These are phyloP conservation scores for Tetraodon nigroviridis DNA, from an alignment of 2,113 vertebrate genomes.

Conservation along the genomic window DNA sequence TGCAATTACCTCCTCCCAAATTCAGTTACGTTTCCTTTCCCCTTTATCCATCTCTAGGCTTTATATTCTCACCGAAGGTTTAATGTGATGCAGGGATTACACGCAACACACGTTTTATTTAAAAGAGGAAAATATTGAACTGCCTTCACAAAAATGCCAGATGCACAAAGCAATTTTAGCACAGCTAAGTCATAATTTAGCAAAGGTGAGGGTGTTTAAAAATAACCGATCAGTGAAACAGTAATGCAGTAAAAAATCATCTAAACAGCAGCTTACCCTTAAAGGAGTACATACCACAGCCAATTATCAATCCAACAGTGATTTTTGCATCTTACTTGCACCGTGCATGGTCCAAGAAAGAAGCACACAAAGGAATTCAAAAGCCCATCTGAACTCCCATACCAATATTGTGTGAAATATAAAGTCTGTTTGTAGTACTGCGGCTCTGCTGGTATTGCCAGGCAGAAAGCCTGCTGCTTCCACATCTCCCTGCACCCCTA, in stretches of 20 bases:
- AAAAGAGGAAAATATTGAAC: conserved; percentile 13
- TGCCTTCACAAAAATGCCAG: conserved; percentile 5
- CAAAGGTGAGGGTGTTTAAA: conserved; percentile 2
- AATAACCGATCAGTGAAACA: background rate
- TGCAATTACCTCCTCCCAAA: conserved; percentile 32
- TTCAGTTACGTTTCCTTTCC: background rate
- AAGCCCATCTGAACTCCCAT: too few species aligned
- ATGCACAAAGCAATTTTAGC: background rate
- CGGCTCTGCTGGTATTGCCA: background rate
- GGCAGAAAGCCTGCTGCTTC: conserved; percentile 24
- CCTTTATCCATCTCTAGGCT: conserved; percentile 29
- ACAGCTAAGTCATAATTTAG: conserved; percentile 5
- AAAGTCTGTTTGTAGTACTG: too few species aligned
- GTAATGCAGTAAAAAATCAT: too few species aligned
- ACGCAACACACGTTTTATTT: conserved; percentile 41
- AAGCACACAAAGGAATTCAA: too few species aligned
- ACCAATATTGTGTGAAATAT: too few species aligned
- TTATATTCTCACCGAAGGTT: conserved; percentile 29
- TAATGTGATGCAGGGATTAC: conserved; percentile 43
- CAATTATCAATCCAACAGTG: too few species aligned
- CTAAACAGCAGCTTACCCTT: too few species aligned
- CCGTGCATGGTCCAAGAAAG: too few species aligned
- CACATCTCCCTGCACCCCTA: conserved; percentile 27
- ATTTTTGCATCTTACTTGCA: too few species aligned
- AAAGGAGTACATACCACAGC: too few species aligned